Evolutionary conservation across 2,888 invertebrate species (phyloP).

Genomic region (Neocrepidodera transversa): DNA sequence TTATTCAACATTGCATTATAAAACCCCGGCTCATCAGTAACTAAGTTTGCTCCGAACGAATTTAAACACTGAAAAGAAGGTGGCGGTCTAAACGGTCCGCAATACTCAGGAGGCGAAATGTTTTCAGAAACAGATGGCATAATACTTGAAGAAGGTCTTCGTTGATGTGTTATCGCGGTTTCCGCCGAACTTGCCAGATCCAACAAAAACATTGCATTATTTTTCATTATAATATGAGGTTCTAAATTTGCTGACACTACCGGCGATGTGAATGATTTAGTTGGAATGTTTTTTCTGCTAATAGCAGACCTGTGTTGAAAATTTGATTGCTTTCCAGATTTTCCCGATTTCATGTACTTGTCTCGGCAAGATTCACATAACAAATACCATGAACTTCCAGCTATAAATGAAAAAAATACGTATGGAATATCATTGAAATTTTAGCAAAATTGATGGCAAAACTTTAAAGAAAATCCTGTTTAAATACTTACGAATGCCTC

Average conservation of each 20-base stretch:
- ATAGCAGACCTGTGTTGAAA: slow-evolving; percentile 54
- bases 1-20: slow-evolving; percentile 62
- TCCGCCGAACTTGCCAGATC: slow-evolving; percentile 84
- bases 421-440: too few species aligned
- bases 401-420: slow-evolving; percentile 53
- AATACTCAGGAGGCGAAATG: slow-evolving; percentile 64
- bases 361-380: slow-evolving; percentile 92
- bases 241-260: slow-evolving; percentile 55
- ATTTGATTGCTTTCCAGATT: slow-evolving; percentile 54
- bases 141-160: slow-evolving; percentile 52
- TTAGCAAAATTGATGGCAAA: too few species aligned
- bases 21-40: slow-evolving; percentile 53
- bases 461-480: too few species aligned
- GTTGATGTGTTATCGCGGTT: slow-evolving; percentile 51
- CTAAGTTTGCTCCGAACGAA: slow-evolving; percentile 60
- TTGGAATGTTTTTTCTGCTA: slow-evolving; percentile 46
- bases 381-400: slow-evolving; percentile 85
- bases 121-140: slow-evolving; percentile 66
- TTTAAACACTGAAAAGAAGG: slow-evolving; percentile 70
- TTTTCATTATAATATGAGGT: slow-evolving; percentile 79
- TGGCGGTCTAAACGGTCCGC: slow-evolving; percentile 64
- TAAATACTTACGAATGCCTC: slow-evolving; percentile 71
- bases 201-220: slow-evolving; percentile 92
- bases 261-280: slow-evolving; percentile 50
- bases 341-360: slow-evolving; percentile 66